These are phyloP conservation scores for Blastobasis adustella DNA, from an alignment of 2,888 invertebrate species.

Conservation along the genomic window DNA sequence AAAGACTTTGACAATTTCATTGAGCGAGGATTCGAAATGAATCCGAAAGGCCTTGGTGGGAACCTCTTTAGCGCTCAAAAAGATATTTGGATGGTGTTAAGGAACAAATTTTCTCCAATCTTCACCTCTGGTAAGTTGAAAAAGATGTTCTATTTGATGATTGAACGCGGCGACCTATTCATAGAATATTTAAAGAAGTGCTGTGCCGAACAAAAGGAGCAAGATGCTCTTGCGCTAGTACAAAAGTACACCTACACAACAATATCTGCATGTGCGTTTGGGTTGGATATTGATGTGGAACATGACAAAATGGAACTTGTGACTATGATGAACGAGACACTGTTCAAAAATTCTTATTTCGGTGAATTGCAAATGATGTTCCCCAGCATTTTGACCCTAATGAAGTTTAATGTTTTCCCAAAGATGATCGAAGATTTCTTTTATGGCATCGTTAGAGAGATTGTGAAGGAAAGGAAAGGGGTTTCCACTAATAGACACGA, in stretches of 20 bases:
- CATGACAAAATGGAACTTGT: slow-evolving; percentile 5
- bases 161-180: slow-evolving; percentile 31
- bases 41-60: slow-evolving; percentile 31
- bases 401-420: slow-evolving; percentile 26
- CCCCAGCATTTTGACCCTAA: slow-evolving; percentile 32
- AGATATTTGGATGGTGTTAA: slow-evolving; percentile 35
- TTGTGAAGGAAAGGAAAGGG: slow-evolving; percentile 30
- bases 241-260: slow-evolving; percentile 31
- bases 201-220: slow-evolving; percentile 18
- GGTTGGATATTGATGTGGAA: slow-evolving; percentile 27
- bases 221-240: slow-evolving; percentile 24
- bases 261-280: slow-evolving; percentile 36
- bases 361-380: slow-evolving; percentile 35
- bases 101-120: slow-evolving; percentile 37
- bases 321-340: slow-evolving; percentile 13
- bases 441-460: slow-evolving; percentile 20
- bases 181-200: slow-evolving; percentile 20
- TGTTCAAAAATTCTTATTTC: slow-evolving; percentile 14
- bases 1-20: slow-evolving; percentile 41
- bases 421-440: slow-evolving; percentile 23
- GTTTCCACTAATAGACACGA: slow-evolving; percentile 29
- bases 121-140: slow-evolving; percentile 49
- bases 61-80: slow-evolving; percentile 43
- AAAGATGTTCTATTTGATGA: slow-evolving; percentile 39
- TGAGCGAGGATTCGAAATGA: slow-evolving; percentile 38